Evolutionary conservation across 2,797 vertebrate genomes (phyloP), one percentile per base, ranked within the genome.

Genomic region (Lithobates sylvaticus): DNA sequence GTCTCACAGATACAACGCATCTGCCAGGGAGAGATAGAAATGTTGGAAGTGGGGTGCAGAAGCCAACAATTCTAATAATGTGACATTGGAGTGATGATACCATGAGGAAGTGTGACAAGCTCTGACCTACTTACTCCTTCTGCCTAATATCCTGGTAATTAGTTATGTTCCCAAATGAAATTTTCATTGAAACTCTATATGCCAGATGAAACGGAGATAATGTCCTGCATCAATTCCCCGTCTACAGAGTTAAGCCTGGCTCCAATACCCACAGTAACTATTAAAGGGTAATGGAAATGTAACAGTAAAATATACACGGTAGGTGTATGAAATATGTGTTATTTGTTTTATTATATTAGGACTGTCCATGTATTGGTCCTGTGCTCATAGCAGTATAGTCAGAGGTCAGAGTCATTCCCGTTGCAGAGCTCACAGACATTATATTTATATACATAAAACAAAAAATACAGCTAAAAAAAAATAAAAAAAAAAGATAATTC

Each of bases 71-170:
- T 47, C 2, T 15, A 80, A 54, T 73, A 78, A 72, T 73, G 83
- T 85, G 76, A 85, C 76, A 85, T 47, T 74, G 32, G 69, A 78
- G 73, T 73, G 84, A 85, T 80, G 70, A 79, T 47, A 75, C 58
- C 21, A 36, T 42, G 47, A 78, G 67, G 64, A 70, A 21, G 67
- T 26, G 58, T 13, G 36, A 18, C 83, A 78, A 42, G 88, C 84
- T 86, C 88, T 93, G 93, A 92, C 93, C 95, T 93, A 94, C 89
- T 94, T 95, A 76, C 81, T 88, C 84, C 68, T 89, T 88, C 88
- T 79, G 78, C 80, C 68, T 12, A 89, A 84, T 86, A 81, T 88
- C 88, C 61, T 89, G 84, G 89, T 90, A 95, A 95, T 93, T 95
- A 93, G 90, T 94, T 88, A 88, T 89, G 90, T 93, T 89, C 94